A percentile compares a stretch with the other conserved stretches of the same genome.
Evolutionary conservation across 2,888 invertebrate genomes (phyloP).

Genomic region (Blastobasis lacticolella): DNA sequence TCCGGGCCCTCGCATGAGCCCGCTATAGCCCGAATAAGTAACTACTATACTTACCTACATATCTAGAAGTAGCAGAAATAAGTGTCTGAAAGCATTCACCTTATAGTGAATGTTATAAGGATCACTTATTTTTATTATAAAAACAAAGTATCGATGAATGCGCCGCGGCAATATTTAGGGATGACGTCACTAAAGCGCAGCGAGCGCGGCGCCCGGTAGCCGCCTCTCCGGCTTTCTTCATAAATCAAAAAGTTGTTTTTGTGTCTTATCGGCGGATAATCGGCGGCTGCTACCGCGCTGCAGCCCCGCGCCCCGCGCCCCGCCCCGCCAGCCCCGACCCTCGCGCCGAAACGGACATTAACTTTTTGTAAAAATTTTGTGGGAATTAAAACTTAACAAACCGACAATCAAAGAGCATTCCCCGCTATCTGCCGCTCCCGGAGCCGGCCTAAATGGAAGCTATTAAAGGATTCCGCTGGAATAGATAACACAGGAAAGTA

Average conservation of each 20-base stretch:
- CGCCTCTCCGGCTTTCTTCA: constrained; percentile 62
- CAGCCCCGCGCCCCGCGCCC: constrained; percentile 24
- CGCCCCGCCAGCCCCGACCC: constrained; percentile 16
- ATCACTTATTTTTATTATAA: too few species aligned
- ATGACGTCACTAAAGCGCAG: constrained; percentile 29
- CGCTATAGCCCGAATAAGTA: too few species aligned
- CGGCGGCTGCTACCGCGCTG: constrained; percentile 61
- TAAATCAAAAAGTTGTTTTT: constrained; percentile 72
- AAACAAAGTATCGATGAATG: too few species aligned
- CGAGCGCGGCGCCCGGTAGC: constrained; percentile 62
- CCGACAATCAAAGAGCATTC: constrained; percentile 37
- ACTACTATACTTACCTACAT: too few species aligned
- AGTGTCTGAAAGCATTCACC: too few species aligned
- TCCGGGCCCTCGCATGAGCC: too few species aligned
- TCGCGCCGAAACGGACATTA: constrained; percentile 43
- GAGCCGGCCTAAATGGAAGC: constrained; percentile 39
- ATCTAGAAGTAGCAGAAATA: too few species aligned
- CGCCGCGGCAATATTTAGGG: constrained; percentile 18
- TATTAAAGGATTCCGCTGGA: constrained; percentile 46
- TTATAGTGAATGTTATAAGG: too few species aligned
- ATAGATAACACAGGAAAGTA: constrained; percentile 33
- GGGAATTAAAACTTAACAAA: constrained; percentile 49
- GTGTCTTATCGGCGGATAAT: constrained; percentile 67
- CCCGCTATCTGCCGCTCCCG: constrained; percentile 31
- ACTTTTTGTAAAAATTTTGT: constrained; percentile 53